A percentile compares a stretch with the other conserved stretches of the same genome.
phyloP scores from a whole-genome alignment of 2,113 vertebrate species.

The Eolophus roseicapilla region DNA sequence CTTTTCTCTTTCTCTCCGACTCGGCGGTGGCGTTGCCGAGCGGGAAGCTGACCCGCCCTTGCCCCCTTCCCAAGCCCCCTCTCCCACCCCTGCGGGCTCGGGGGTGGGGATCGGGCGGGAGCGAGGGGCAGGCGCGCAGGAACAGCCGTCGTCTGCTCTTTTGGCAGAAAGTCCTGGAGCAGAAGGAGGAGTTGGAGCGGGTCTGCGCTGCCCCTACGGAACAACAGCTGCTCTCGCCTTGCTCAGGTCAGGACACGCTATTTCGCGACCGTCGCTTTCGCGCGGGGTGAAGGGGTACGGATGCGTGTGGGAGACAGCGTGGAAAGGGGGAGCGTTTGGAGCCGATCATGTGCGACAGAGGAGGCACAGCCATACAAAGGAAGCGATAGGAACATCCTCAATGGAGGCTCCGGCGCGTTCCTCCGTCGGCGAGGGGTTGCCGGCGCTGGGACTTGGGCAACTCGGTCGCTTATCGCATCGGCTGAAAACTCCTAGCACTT shows the following conservation, averaged over 20 bases:
- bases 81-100: not conserved
- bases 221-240: not conserved
- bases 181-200: not conserved
- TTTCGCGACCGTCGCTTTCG: fast-evolving
- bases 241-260: not conserved
- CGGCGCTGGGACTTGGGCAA: not conserved
- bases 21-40: not conserved
- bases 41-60: not conserved
- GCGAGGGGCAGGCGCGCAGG: not conserved
- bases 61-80: not conserved
- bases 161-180: constrained; percentile 44
- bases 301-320: not conserved
- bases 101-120: not conserved
- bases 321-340: not conserved
- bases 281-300: not conserved
- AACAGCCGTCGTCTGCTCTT: not conserved
- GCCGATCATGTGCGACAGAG: not conserved
- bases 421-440: not conserved
- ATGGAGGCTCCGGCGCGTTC: not conserved
- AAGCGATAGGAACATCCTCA: not conserved
- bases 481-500: not conserved
- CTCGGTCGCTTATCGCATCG: not conserved
- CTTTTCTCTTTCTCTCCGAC: not conserved
- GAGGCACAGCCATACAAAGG: constrained; percentile 10
- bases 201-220: not conserved